Base-by-base conservation (phyloP, 1,140 invertebrate species). In the Pemphigus obesinymphae region DNA sequence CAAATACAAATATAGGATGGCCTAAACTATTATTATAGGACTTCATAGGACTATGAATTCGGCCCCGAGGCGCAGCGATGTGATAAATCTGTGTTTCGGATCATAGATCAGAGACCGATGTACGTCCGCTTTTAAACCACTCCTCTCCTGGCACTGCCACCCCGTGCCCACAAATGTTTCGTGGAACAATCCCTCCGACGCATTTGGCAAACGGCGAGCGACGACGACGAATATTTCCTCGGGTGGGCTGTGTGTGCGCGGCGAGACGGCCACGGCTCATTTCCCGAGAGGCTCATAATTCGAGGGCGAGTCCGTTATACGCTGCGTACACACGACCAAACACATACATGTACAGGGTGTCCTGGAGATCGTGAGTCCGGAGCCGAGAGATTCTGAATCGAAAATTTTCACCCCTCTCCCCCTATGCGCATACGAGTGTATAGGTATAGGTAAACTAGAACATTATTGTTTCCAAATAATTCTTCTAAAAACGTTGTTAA, bases 221-320 rank as follows among this genome's bases (percentile, higher is more conserved):
- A 13, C 7, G 31, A 73, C 45, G 43, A 50, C 8, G 43, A 73
- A 20, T 73, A 73, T 73, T 73, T 20, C 43, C n/a, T 17, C 6
- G 13, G 5, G n/a, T n/a, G n/a, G 23, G 7, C 26, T 34, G 43
- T 31, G n/a, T 23, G 37, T 40, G 7, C 13, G 29, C 5, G 29
- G 11, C 58, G 29, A 5, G 17, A 17, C 10, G 68, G 7, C 29
- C 17, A 34, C 45, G 70, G 26, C n/a, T 73, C 70, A 73, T 73
- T 73, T 73, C 70, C 70, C 70, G 1, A 26, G 70, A 34, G 70
- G n/a, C 70, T 73, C 70, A 13, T 73, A 73, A 73, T 50, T 73
- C 50, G 17, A 10, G 26, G 7, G 70, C n/a, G 26, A 20, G 40
- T 29, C 23, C 43, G 11, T 72, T 48, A 13, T 17, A 48, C 15